These are phyloP conservation scores for Plumapathes pennacea DNA, from an alignment of 92 coral and sea anemone species.

Conservation along the genomic window DNA sequence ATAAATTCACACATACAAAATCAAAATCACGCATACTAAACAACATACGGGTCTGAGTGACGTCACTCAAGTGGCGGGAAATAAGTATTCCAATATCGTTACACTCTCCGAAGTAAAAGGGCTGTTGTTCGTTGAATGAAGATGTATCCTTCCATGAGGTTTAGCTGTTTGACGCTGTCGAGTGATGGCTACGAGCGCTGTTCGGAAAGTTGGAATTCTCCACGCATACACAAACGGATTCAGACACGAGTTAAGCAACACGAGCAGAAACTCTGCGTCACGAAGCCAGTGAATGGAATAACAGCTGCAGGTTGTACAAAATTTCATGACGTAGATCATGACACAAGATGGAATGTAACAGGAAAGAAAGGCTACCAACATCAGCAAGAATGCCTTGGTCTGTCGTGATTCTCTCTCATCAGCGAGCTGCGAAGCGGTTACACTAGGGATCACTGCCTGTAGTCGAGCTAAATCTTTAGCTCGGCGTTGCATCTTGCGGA, in stretches of 20 bases:
- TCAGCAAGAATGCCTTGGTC: constrained; percentile 31
- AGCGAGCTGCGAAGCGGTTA: not conserved
- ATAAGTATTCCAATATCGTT: too few species aligned
- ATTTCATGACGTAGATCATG: constrained; percentile 64
- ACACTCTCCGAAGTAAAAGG: too few species aligned
- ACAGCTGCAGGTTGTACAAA: constrained; percentile 63
- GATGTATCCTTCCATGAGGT: too few species aligned
- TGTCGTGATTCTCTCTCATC: constrained; percentile 5
- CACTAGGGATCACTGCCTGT: not conserved
- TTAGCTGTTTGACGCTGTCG: too few species aligned
- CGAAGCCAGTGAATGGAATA: constrained; percentile 60
- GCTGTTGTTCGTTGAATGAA: too few species aligned
- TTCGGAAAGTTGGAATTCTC: constrained; percentile 56
- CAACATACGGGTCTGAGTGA: too few species aligned
- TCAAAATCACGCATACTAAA: too few species aligned
- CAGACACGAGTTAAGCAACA: constrained; percentile 54
- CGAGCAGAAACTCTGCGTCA: constrained; percentile 63
- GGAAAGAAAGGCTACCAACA: constrained; percentile 45
- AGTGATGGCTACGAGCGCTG: too few species aligned
- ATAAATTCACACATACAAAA: too few species aligned
- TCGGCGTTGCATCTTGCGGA: not conserved
- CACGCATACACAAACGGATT: constrained; percentile 64
- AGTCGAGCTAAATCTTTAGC: not conserved
- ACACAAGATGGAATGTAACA: constrained; percentile 69
- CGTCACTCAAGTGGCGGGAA: too few species aligned